Evolutionary conservation across 2,888 invertebrate genomes (phyloP).

Genomic region (Ochropacha duplaris): DNA sequence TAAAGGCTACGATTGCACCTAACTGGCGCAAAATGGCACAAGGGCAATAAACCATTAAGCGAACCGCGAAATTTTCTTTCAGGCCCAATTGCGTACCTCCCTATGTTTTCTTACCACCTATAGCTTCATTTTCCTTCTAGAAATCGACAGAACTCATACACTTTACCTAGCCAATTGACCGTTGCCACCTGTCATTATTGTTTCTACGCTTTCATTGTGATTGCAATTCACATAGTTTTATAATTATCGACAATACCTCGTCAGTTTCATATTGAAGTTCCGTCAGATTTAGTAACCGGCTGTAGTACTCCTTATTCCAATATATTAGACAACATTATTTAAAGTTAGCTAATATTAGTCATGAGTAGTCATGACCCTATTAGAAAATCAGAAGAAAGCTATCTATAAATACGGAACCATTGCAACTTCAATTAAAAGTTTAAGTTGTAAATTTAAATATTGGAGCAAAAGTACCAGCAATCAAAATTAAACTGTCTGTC

Average conservation of each 20-base stretch:
- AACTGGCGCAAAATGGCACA: too few relatives aligned
- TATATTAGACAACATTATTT: neutral
- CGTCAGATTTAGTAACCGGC: neutral
- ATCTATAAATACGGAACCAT: too few relatives aligned
- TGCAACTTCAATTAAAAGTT: too few relatives aligned
- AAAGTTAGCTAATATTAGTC: too few relatives aligned
- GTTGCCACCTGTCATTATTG: conserved; percentile 7
- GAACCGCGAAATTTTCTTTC: too few relatives aligned
- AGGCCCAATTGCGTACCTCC: neutral
- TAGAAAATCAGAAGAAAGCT: too few relatives aligned
- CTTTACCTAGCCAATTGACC: conserved; percentile 21
- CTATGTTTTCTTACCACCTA: neutral
- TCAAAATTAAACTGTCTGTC: too few relatives aligned
- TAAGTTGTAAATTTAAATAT: too few relatives aligned
- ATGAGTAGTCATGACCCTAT: too few relatives aligned
- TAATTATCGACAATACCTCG: neutral
- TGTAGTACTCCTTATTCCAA: neutral
- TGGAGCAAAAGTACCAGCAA: too few relatives aligned
- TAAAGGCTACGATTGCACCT: too few relatives aligned
- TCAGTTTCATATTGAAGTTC: neutral
- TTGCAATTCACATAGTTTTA: conserved; percentile 13
- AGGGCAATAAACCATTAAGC: too few relatives aligned
- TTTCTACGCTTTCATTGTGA: conserved; percentile 37
- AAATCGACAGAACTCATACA: neutral
- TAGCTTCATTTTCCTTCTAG: neutral